A percentile compares a stretch with the other conserved stretches of the same genome.
Conservation (phyloP, 2,113 vertebrate genomes). For the Strigops habroptila region DNA sequence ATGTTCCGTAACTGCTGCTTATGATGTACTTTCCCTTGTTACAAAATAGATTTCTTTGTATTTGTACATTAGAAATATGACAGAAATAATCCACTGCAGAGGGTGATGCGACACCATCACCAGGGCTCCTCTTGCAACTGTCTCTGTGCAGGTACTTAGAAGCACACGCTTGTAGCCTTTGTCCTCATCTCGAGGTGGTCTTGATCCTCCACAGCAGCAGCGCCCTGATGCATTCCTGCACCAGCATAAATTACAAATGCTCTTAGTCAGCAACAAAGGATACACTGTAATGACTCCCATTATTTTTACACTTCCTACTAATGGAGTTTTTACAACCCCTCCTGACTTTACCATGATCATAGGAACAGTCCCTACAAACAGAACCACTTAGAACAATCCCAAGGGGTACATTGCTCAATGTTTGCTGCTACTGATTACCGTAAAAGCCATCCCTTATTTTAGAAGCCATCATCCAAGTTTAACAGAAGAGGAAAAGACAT, state of each 20-base stretch:
- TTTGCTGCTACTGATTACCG: background rate
- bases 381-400: background rate
- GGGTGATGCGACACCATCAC: background rate
- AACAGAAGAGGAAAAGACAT: background rate
- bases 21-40: background rate
- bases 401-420: background rate
- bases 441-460: background rate
- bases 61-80: background rate
- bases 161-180: background rate
- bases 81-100: background rate
- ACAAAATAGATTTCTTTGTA: background rate
- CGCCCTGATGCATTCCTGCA: background rate
- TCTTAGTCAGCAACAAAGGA: background rate
- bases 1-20: background rate
- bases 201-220: background rate
- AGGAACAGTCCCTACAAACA: background rate
- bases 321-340: background rate
- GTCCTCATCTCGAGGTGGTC: background rate
- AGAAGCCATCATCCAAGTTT: background rate
- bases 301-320: background rate
- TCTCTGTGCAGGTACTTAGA: rapidly evolving
- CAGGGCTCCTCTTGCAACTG: background rate
- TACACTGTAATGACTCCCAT: background rate
- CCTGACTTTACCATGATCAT: background rate
- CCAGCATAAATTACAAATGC: background rate